Base-by-base conservation (phyloP, 2,797 vertebrate genomes). In the Pseudomugil gertrudae region DNA sequence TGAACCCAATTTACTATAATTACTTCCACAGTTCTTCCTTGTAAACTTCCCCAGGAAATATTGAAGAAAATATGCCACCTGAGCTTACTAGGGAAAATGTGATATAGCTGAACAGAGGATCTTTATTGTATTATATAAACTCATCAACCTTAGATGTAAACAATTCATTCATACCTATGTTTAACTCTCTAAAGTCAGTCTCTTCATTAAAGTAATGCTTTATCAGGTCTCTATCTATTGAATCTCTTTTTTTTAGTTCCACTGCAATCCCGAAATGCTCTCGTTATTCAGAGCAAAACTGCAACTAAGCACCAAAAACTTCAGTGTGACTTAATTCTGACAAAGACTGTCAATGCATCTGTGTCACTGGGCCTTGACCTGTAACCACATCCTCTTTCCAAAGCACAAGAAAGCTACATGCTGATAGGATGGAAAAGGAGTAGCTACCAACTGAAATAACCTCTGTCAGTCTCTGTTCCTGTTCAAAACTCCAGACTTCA, bases 341-440 rank as follows among this genome's bases (percentile, higher is more conserved):
- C 78, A 89, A 86, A 87, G 75, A 87, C 76, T 51, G 59, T 67
- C 72, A 87, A 75, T 74, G 70, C 77, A 77, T 87, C 66, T 74
- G 76, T 81, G 71, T 80, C 3, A 15, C 67, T 40, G 57, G 64
- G 83, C 82, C 68, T 63, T 84, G 87, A 89, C 88, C 81, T 90
- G 89, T 89, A 88, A 90, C 89, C 90, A 92, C 91, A 92, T 93
- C 92, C 92, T 91, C 88, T 92, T 93, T 91, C 84, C 83, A 87
- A 30, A 87, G 74, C 35, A 4, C 72, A 81, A 83, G 69, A 78
- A 67, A 66, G 63, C 70, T 79, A 79, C 78, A 74, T 84, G 84
- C 87, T 87, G 87, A 89, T 87, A 84, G 81, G 78, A 86, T 88
- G 87, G 89, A 90, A 92, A 89, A 84, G 80, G 83, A 89, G 87